Percentiles rank a stretch among this genome's conserved stretches.
Conservation (phyloP, 1,140 invertebrate genomes). For the Drosophila albomicans region DNA sequence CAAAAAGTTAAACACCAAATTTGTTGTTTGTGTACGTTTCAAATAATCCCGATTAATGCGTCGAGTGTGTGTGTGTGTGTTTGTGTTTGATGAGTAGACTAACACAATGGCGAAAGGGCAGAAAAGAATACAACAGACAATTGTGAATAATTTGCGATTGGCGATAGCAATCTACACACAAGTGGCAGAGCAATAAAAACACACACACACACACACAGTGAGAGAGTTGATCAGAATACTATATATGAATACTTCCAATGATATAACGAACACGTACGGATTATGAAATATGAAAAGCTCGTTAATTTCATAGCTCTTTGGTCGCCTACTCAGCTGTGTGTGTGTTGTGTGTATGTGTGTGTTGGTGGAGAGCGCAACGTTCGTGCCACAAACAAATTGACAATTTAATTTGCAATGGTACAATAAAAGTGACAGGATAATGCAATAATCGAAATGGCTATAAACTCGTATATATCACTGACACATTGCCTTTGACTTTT, state of each 20-base stretch:
- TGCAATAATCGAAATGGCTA: constrained; percentile 68
- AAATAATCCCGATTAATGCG: constrained; percentile 26
- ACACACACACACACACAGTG: not conserved
- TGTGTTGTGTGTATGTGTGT: too few species aligned
- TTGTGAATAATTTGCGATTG: constrained; percentile 13
- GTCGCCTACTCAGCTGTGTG: not conserved
- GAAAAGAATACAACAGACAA: not conserved
- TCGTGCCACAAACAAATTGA: constrained; percentile 65
- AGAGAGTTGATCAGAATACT: constrained; percentile 1
- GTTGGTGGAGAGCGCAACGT: not conserved
- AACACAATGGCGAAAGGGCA: not conserved
- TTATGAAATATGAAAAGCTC: constrained; percentile 27
- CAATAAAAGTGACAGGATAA: constrained; percentile 70
- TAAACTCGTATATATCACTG: constrained; percentile 50
- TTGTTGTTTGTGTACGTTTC: constrained; percentile 2
- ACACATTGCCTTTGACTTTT: constrained; percentile 44
- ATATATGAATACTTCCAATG: not conserved
- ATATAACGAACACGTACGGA: not conserved
- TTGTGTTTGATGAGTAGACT: not conserved
- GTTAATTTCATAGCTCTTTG: constrained; percentile 5
- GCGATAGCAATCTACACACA: constrained; percentile 4
- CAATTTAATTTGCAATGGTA: constrained; percentile 75
- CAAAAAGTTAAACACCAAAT: constrained; percentile 21
- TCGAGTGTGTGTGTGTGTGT: not conserved
- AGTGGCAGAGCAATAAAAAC: constrained; percentile 7